Evolutionary conservation across 2,797 vertebrate genomes (phyloP), one percentile per base, ranked within the genome.

Genomic region (Clarias fuscus): DNA sequence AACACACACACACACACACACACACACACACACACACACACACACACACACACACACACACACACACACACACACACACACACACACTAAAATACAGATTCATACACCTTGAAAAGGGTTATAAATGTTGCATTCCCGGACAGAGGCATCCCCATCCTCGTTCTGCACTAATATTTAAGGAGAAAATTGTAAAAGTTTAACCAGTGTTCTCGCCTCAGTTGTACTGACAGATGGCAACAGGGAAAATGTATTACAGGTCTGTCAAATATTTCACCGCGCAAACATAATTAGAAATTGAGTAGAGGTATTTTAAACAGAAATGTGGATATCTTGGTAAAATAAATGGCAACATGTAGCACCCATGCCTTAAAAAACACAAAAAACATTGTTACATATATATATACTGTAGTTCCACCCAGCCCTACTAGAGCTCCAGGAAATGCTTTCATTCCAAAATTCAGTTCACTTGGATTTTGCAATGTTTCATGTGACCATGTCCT

Each of bases 81-180:
- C 67, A n/a, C 56, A 84, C 48, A 53, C 58, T 10, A 59, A 90
- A 82, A 81, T 8, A 48, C 22, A 33, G 43, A 87, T 83, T 72
- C 84, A 88, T 82, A 88, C 87, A 88, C 85, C 71, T 87, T 87
- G 67, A 56, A 87, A 88, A 78, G 24, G 33, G 67, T 72, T 61
- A 85, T 82, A 79, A 37, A 33, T 88, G 70, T 65, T 65, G 17
- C 40, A 85, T 87, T 62, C 37, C 17, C 62, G 68, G 84, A 87
- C 86, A 84, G n/a, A 84, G 82, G 40, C 76, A 58, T 62, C 85
- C 62, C 20, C 64, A 48, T 83, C 18, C 82, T 56, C 33, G 33
- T 40, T 58, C 58, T 79, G 70, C 22, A 37, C 20, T 73, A 71
- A 86, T 70, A 72, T 33, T 81, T 73, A 59, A 75, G 62, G 24